phyloP scores from a whole-genome alignment of 2,113 vertebrate genomes.

The Ammospiza caudacuta region DNA sequence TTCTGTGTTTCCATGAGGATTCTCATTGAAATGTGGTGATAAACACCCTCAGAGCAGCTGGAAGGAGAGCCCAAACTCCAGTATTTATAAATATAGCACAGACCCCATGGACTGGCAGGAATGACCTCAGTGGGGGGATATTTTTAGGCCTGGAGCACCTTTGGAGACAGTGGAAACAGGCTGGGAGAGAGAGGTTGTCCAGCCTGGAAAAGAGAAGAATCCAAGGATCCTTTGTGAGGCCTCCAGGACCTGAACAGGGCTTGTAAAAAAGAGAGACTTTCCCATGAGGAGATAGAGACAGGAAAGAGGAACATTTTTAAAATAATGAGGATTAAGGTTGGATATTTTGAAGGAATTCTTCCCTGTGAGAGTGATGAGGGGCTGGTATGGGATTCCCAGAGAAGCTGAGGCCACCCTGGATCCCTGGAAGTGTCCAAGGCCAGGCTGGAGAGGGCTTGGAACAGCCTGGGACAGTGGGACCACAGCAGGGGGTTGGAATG shows the following conservation, averaged over 20 bases:
- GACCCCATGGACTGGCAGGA: neutral
- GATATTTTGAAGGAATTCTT: neutral
- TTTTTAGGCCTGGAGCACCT: neutral
- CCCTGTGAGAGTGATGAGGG: neutral
- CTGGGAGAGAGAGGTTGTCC: neutral
- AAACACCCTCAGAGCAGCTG: fast-evolving
- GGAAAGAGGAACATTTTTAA: neutral
- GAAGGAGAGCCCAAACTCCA: neutral
- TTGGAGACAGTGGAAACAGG: no score
- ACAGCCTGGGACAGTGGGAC: neutral
- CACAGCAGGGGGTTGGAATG: neutral
- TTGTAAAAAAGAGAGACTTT: fast-evolving
- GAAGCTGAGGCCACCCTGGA: neutral
- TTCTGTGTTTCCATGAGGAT: neutral
- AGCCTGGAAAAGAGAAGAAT: neutral
- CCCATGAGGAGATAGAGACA: neutral
- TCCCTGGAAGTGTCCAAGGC: fast-evolving
- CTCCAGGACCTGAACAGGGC: neutral
- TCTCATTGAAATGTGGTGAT: neutral
- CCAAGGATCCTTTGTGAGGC: neutral
- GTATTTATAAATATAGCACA: neutral
- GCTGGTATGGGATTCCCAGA: neutral
- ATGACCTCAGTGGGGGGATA: fast-evolving
- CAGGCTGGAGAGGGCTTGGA: fast-evolving
- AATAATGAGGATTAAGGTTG: neutral